phyloP scores from a whole-genome alignment of 2,113 vertebrate species.

The Mesoclemmys tuberculata region DNA sequence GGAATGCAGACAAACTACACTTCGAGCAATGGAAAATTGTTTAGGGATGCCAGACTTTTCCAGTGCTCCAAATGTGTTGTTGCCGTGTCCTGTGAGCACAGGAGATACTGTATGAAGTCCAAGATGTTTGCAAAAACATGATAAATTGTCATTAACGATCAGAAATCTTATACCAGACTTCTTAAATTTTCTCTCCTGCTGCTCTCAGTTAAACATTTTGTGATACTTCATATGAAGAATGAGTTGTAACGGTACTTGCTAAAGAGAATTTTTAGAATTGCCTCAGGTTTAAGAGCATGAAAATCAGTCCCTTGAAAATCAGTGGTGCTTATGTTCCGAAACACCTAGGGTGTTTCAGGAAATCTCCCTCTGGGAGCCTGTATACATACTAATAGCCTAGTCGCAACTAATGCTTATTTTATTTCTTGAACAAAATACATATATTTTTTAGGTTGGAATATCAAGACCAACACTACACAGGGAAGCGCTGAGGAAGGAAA shows the following conservation, averaged over 20 bases:
- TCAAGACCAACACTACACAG: neutral
- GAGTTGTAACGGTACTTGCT: fast-evolving
- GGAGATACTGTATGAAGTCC: neutral
- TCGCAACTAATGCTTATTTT: fast-evolving
- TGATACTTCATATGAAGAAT: neutral
- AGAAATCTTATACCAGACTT: neutral
- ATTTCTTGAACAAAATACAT: neutral
- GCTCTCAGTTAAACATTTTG: neutral
- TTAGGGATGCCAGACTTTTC: neutral
- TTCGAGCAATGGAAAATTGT: neutral
- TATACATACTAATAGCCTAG: neutral
- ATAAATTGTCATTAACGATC: neutral
- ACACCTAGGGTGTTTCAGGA: neutral
- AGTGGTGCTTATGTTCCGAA: neutral
- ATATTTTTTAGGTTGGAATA: neutral
- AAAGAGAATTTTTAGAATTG: fast-evolving
- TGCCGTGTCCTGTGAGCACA: neutral
- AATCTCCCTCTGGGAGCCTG: fast-evolving
- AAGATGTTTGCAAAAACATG: neutral
- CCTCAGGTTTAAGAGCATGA: neutral
- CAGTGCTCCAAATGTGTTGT: neutral
- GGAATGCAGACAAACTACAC: neutral
- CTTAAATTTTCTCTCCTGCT: neutral
- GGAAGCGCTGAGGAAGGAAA: neutral
- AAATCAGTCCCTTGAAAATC: neutral